Base-by-base conservation (phyloP, 2,888 invertebrate species). In the Eretmocerus hayati region DNA sequence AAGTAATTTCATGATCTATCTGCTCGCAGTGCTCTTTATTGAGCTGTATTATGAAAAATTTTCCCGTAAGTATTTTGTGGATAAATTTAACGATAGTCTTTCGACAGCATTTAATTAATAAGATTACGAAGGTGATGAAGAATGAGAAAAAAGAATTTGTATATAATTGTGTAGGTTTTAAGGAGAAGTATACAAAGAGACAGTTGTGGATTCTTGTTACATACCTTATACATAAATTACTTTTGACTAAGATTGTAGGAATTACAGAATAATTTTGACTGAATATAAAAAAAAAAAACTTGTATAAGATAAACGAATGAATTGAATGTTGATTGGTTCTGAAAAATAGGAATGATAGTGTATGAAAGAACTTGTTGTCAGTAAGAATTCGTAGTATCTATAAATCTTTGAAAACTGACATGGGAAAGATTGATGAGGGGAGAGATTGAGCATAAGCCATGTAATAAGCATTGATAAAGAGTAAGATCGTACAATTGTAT, bases 141-240 rank as follows among this genome's bases (percentile, higher is more conserved):
- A 32, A 22, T 3, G 23, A 39, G 42, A 43, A 8, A 42, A 13
- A 40, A 36, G 19, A 42, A 40, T 15, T 30, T 54, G 54, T 54
- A 54, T 43, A 54, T 54, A n/a, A n/a, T n/a, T n/a, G n/a, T n/a
- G n/a, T n/a, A n/a, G n/a, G n/a, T n/a, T n/a, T n/a, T n/a, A n/a
- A n/a, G n/a, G n/a, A n/a, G n/a, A n/a, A n/a, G n/a, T n/a, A n/a
- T n/a, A n/a, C n/a, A n/a, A n/a, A 53, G 5, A 15, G 6, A 36
- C 37, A 40, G 22, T 32, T 48, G 46, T 43, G 51, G 58, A 58
- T 58, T 62, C 58, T 63, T 61, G 59, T 62, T 62, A 59, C 45
- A 53, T 58, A 60, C 55, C 48, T 59, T 61, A 54, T 63, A 63
- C 18, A 49, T 51, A 42, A 47, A 50, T 21, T n/a, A n/a, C n/a